Evolutionary conservation across 2,888 invertebrate genomes (phyloP).

Genomic region (Kryphioiulus occultus): DNA sequence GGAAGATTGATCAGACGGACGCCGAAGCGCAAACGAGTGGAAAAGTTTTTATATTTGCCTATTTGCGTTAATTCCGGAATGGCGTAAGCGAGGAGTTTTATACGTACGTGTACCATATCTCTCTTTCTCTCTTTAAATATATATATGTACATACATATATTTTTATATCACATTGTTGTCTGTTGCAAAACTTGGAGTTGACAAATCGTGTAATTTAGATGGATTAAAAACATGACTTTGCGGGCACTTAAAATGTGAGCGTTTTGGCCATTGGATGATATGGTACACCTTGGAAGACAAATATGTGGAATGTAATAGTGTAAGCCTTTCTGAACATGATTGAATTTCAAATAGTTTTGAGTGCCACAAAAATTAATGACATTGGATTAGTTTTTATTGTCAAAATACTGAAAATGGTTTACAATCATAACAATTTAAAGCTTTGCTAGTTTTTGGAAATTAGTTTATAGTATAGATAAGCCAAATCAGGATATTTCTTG

Average conservation of each 20-base stretch:
- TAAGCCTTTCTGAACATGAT: too few relatives aligned
- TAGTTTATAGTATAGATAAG: too few relatives aligned
- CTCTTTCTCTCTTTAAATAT: background rate
- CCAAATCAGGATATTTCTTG: too few relatives aligned
- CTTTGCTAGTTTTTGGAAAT: too few relatives aligned
- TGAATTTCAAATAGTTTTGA: too few relatives aligned
- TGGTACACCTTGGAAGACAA: too few relatives aligned
- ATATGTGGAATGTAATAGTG: too few relatives aligned
- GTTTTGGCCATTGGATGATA: too few relatives aligned
- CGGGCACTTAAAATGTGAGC: background rate
- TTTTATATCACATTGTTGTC: constrained; percentile 20
- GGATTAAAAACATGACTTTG: constrained; percentile 18
- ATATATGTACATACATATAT: constrained; percentile 35
- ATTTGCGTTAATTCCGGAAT: constrained; percentile 3
- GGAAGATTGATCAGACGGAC: background rate
- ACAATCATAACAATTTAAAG: too few relatives aligned
- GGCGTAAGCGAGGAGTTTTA: background rate
- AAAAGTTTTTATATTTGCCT: background rate
- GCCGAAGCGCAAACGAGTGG: background rate
- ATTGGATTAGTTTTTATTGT: too few relatives aligned
- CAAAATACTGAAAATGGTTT: too few relatives aligned
- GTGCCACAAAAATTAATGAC: too few relatives aligned
- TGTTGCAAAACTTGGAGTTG: background rate
- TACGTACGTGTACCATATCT: constrained; percentile 29
- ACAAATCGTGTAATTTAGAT: constrained; percentile 6